Evolutionary conservation across 2,113 vertebrate genomes (phyloP), one percentile per base, ranked within the genome.

Genomic region (Steatornis caripensis): DNA sequence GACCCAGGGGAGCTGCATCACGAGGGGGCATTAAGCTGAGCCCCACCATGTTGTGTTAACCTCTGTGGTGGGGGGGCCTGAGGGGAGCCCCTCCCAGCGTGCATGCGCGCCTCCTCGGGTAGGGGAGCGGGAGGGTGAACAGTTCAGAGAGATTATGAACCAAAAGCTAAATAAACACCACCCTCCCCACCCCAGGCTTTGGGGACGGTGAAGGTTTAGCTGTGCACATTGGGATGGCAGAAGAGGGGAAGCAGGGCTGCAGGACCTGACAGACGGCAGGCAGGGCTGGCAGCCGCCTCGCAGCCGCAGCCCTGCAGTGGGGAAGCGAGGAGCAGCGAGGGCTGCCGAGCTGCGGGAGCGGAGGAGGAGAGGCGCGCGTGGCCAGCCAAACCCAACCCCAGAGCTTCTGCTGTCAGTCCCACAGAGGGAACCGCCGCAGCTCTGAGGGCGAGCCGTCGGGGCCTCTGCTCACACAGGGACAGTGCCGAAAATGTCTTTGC

Each of bases 131-230:
- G 20, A 77, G 87, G 90, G 76, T 87, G 76, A 97, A 91, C 62
- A 96, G 94, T 95, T 97, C 94, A 96, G 72, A 80, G 81, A 93
- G 93, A 84, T 95, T 92, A 88, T 36, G 68, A 76, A 34, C 71
- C 41, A 53, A 72, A 96, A 94, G 81, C 74, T 32, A 89, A 94
- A 93, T 75, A 90, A 96, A 93, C 74, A 71, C n/a, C 37, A 7
- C 15, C 18, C 32, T n/a, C 43, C 12, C 7, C 30, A 4, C 39
- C 49, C 26, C 26, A 23, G 8, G 57, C 36, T 74, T 30, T 32
- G 58, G 66, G 83, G 69, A 48, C 3, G 15, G 57, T 15, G 65
- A 48, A 69, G 89, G 70, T 90, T 95, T 84, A 74, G 54, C 66
- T 36, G 11, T 15, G 62, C 0, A 0, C 5, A 0, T 43, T 71